phyloP scores from a whole-genome alignment of 2,888 invertebrate genomes.

The Ennomos quercinarius region DNA sequence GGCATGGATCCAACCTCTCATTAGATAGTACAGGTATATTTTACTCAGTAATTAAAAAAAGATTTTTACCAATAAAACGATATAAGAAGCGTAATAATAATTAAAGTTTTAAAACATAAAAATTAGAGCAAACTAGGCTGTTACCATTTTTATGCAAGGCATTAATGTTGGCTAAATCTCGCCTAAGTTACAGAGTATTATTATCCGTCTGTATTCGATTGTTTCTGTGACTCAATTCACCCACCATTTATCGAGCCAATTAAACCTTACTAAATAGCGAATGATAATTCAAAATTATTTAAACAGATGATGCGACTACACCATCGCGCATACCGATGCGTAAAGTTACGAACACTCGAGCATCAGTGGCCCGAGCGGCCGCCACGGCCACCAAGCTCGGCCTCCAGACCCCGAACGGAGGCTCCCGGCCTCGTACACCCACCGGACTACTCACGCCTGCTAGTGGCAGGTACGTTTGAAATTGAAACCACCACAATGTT shows the following conservation, averaged over 20 bases:
- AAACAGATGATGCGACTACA: slow-evolving; percentile 88
- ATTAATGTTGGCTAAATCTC: too few relatives aligned
- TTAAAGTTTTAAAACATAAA: too few relatives aligned
- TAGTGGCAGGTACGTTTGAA: slow-evolving; percentile 87
- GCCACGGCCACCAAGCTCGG: slow-evolving; percentile 86
- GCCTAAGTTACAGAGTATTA: too few relatives aligned
- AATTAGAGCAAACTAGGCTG: too few relatives aligned
- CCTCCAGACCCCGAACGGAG: slow-evolving; percentile 85
- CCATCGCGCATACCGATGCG: slow-evolving; percentile 93
- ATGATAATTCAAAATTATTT: neutral
- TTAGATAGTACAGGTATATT: slow-evolving; percentile 93
- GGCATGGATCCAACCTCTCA: slow-evolving; percentile 96
- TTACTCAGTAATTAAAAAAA: too few relatives aligned
- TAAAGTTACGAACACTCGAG: slow-evolving; percentile 86
- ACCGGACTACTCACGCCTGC: slow-evolving; percentile 92
- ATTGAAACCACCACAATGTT: slow-evolving; percentile 1
- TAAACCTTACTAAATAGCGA: too few relatives aligned
- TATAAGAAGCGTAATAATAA: too few relatives aligned
- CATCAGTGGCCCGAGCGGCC: slow-evolving; percentile 84
- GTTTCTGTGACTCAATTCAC: too few relatives aligned
- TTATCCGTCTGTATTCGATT: too few relatives aligned
- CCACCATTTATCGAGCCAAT: too few relatives aligned
- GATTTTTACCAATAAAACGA: too few relatives aligned
- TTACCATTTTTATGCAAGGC: too few relatives aligned
- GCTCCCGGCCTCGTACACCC: slow-evolving; percentile 90